Evolutionary conservation across 2,113 vertebrate genomes (phyloP).

Genomic region (Daphoenositta chrysoptera): DNA sequence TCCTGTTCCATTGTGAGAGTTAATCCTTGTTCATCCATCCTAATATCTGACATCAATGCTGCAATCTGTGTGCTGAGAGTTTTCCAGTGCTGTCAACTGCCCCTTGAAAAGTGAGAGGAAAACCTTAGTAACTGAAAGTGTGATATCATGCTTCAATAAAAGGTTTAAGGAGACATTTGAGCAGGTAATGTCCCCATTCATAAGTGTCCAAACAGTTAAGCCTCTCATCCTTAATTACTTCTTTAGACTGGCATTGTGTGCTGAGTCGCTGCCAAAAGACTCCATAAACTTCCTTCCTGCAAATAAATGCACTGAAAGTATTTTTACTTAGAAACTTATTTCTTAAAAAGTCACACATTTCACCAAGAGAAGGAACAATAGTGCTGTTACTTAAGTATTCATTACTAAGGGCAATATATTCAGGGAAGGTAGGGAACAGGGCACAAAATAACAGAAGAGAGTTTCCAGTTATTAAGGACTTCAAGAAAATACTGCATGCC

Average conservation of each 20-base stretch:
- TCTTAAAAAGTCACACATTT: neutral
- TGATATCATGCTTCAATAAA: neutral
- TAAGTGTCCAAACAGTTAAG: neutral
- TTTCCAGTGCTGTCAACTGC: neutral
- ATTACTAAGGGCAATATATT: neutral
- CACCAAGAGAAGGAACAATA: neutral
- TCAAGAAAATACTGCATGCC: neutral
- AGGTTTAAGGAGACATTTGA: neutral
- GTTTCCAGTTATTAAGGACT: neutral
- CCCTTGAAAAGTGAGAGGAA: constrained; percentile 6
- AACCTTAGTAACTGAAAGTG: neutral
- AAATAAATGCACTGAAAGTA: neutral
- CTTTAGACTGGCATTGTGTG: neutral
- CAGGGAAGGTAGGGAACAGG: neutral
- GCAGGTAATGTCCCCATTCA: neutral
- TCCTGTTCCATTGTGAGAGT: constrained; percentile 52
- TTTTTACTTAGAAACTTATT: neutral
- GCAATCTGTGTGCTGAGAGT: constrained; percentile 6
- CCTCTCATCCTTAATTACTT: neutral
- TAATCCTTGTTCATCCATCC: constrained; percentile 30
- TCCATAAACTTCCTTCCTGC: neutral
- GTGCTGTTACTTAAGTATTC: neutral
- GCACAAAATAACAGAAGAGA: neutral
- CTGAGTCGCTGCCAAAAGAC: neutral
- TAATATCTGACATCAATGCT: constrained; percentile 27